Evolutionary conservation across 37 sponge, comb jelly and placozoan species (phyloP), one percentile per base, ranked within the genome.

Genomic region (Axinella damicornis): DNA sequence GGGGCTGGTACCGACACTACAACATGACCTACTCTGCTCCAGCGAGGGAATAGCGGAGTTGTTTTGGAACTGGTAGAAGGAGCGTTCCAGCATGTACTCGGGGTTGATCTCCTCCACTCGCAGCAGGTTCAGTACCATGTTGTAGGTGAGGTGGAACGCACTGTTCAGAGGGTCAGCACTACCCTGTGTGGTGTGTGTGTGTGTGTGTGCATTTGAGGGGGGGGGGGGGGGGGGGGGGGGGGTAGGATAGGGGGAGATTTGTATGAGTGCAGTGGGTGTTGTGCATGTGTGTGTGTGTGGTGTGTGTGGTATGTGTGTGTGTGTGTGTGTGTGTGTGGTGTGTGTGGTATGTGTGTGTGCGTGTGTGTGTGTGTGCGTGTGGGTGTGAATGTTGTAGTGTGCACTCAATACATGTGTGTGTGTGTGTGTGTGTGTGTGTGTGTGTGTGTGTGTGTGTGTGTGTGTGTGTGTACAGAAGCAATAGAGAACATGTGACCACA

Each of bases 61-160:
- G 73, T 98, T 93, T 80, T 98, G 99, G 68, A 91, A 98, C 76
- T 96, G 99, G 83, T 94, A 96, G 80, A 98, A 98, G 27, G 95
- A 94, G 32, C 95, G 83, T 81, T 98, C 99, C 74, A 98, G 79
- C 86, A 98, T 94, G 81, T 91, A 98, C 88, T 98, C 99, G 1
- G 99, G 99, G 74, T 98, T 98, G 60, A 98, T 92, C 62, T 96
- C 99, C 72, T 98, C 99, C 28, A 99, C 99, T 60, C 99, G 35
- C 69, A 99, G 65, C 69, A 99, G 81, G 89, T 99, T 99, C 52
- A 99, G 88, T 38, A 96, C 98, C 99, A 99, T 99, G 71, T 96
- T 95, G 84, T 99, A 96, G 37, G 95, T 98, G 38, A 96, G 85
- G 61, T 92, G 93, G 83, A 98, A 98, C 2, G 99, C 99, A 80